Evolutionary conservation across 2,797 vertebrate genomes (phyloP), one percentile per base, ranked within the genome.

Genomic region (Falco columbarius): DNA sequence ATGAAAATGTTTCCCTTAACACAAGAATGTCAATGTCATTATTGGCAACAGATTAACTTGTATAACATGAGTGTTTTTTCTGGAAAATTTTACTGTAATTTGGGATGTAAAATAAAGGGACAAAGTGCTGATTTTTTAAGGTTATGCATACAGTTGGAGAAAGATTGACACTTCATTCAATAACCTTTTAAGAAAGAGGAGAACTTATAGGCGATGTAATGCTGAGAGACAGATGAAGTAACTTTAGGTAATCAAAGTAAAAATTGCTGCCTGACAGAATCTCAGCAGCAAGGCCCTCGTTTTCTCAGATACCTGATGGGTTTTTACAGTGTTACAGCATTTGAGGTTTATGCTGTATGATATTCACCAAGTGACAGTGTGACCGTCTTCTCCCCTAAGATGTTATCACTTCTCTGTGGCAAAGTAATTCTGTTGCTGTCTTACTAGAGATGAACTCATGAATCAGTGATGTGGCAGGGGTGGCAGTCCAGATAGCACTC

Each of bases 381-480:
- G 94, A 95, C 95, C 94, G 96, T 92, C 90, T 96, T 97, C 90
- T 97, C 77, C 65, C 73, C 68, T 63, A 91, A 94, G 90, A 97
- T 94, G 91, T 96, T 98, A 98, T 97, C 96, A 88, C 89, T 97
- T 95, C 90, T 97, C 83, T 91, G 61, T 97, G 95, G 92, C 96
- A 97, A 97, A 97, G 95, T 96, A 96, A 98, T 98, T 98, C 95
- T 96, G 82, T 88, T 74, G 56, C 95, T 98, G 96, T 97, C 96
- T 97, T 96, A 84, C 40, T 79, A 91, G 94, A 97, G 97, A 97
- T 97, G 96, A 97, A 90, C 92, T 97, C 95, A 96, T 96, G 97
- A 98, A 97, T 97, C 97, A 96, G 94, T 93, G 96, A 96, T 97
- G 94, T 94, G 95, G 96, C 80, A 96, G 95, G 81, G 89, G 94